A percentile compares a stretch with the other conserved stretches of the same genome.
Evolutionary conservation across 2,888 invertebrate genomes (phyloP).

Genomic region (Tholera decimalis): DNA sequence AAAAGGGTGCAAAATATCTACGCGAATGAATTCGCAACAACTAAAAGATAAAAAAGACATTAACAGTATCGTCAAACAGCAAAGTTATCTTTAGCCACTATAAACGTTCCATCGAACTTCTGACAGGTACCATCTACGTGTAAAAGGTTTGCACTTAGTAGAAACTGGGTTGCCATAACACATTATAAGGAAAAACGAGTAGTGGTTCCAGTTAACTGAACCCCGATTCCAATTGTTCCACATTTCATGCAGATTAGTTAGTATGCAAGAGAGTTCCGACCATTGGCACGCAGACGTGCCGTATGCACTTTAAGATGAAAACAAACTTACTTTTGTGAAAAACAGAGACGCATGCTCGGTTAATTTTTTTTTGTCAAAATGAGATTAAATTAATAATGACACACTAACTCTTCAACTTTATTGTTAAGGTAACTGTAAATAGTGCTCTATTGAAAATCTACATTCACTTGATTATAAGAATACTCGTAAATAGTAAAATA

Average conservation of each 20-base stretch:
- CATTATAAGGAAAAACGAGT: slow-evolving; percentile 56
- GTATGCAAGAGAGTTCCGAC: slow-evolving; percentile 69
- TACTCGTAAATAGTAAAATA: no score
- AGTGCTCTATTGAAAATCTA: no score
- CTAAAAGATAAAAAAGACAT: no score
- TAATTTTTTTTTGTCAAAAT: background rate
- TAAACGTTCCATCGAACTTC: slow-evolving; percentile 30
- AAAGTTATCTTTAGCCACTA: slow-evolving; percentile 9
- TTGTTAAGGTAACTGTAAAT: no score
- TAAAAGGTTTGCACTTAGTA: slow-evolving; percentile 50
- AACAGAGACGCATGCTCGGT: slow-evolving; percentile 12
- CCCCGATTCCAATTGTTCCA: slow-evolving; percentile 64
- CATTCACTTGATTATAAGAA: no score
- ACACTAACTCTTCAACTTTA: no score
- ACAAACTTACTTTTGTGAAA: slow-evolving; percentile 25
- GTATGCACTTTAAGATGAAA: slow-evolving; percentile 34
- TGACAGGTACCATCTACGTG: slow-evolving; percentile 37
- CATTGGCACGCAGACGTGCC: slow-evolving; percentile 70
- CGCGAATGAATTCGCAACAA: no score
- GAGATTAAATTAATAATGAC: no score
- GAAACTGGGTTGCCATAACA: slow-evolving; percentile 46
- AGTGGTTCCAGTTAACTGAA: slow-evolving; percentile 42
- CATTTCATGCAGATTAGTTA: slow-evolving; percentile 72
- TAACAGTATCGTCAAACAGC: slow-evolving; percentile 29
- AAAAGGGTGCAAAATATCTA: no score